Base-by-base conservation (phyloP, 92 coral and sea anemone species). In the Blastomussa wellsi region DNA sequence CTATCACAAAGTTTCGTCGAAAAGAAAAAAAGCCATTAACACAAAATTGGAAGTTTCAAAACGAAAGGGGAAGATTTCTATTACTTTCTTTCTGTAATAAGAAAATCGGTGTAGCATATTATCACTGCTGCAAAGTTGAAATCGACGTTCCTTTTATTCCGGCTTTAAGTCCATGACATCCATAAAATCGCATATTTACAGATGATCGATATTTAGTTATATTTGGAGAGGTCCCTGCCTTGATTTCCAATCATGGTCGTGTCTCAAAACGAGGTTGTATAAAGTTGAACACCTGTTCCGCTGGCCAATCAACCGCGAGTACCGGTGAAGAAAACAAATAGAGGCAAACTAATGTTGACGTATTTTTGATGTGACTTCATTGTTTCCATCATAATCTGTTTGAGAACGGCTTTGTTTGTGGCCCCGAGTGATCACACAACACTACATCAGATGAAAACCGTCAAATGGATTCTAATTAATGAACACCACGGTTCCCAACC, bases 321-420 rank as follows among this genome's bases (percentile, higher is more conserved):
- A 82, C 78, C 28, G 67, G 78, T 70, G 57, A 31, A 81, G 67
- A 24, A 36, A 52, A 82, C 32, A 71, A 82, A 82, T 51, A 82
- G 35, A 82, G 52, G 55, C 74, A 35, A 60, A 42, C 87, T 62
- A 57, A 83, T 76, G 87, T 83, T 83, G 87, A 64, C 87, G 74
- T 83, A 83, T 83, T 51, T n/a, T 74, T 83, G 87, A 74, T 74
- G 74, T 83, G 87, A 75, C 87, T 74, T 75, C 80, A 74, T 83
- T 83, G 87, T 83, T 59, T 47, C 42, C 28, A 35, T 81, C 31
- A 64, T 83, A 48, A 83, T 83, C 87, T 74, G 60, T 83, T 83
- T 83, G 87, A 83, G 73, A 83, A 74, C 75, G 80, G 64, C 35
- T 32, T 75, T 83, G 79, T 83, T 82, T 82, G 77, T 53, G 78